Percentiles rank a stretch among this genome's conserved stretches.
Conservation (phyloP, 2,888 invertebrate species). For the Andrena hattorfiana region DNA sequence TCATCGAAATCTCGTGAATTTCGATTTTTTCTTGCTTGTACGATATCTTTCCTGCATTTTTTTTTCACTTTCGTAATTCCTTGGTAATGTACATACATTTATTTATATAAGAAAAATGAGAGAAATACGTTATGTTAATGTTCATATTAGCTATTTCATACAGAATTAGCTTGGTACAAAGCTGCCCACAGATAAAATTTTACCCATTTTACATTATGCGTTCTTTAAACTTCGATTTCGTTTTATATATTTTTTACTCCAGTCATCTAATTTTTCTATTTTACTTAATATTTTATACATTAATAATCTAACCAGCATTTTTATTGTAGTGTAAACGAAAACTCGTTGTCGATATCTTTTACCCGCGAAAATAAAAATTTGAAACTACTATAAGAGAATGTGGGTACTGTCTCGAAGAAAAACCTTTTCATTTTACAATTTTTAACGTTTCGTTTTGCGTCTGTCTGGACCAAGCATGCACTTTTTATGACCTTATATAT, state of each 20-base stretch:
- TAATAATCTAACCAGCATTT: background rate
- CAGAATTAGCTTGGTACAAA: background rate
- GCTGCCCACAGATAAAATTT: background rate
- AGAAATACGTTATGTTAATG: background rate
- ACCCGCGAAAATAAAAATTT: too few species aligned
- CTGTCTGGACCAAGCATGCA: background rate
- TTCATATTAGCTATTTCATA: background rate
- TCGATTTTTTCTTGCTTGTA: too few species aligned
- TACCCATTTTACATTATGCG: background rate
- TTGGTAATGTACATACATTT: too few species aligned
- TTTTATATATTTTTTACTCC: background rate
- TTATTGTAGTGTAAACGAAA: background rate
- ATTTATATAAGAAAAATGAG: too few species aligned
- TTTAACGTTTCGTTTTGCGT: background rate
- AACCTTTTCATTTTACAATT: background rate
- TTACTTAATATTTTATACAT: background rate
- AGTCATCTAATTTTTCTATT: background rate
- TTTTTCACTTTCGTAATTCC: background rate
- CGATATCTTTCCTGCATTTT: background rate
- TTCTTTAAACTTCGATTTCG: background rate
- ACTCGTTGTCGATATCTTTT: too few species aligned
- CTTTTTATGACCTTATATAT: background rate
- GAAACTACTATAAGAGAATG: too few species aligned
- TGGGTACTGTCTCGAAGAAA: background rate
- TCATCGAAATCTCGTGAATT: background rate